A percentile compares a stretch with the other conserved stretches of the same genome.
Conservation (phyloP, 1,140 invertebrate genomes). For the Heliothis virescens region DNA sequence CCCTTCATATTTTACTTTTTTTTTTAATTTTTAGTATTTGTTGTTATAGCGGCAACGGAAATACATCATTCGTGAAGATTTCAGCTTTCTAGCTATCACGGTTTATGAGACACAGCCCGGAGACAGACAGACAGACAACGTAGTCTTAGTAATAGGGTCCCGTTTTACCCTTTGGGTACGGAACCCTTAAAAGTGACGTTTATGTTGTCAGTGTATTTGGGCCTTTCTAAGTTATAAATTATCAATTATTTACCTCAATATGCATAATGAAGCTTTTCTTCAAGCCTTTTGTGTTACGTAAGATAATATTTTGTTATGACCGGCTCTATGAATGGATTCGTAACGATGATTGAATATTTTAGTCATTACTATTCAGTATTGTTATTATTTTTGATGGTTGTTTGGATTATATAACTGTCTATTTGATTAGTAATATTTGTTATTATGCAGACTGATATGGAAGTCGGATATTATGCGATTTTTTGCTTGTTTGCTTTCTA, state of each 20-base stretch:
- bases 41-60: too few species aligned
- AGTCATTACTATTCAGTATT: slow-evolving; percentile 12
- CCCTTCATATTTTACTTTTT: too few species aligned
- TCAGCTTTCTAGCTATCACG: too few species aligned
- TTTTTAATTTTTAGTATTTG: too few species aligned
- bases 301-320: slow-evolving; percentile 3
- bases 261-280: background rate
- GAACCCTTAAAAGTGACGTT: too few species aligned
- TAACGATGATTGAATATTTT: slow-evolving; percentile 28
- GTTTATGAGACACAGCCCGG: too few species aligned
- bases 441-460: slow-evolving; percentile 4
- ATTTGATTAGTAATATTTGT: slow-evolving; percentile 3
- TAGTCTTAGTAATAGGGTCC: too few species aligned
- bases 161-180: too few species aligned
- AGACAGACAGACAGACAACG: too few species aligned
- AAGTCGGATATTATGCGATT: background rate
- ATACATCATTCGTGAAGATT: too few species aligned
- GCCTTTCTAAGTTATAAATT: too few species aligned
- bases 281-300: background rate
- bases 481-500: background rate
- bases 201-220: too few species aligned
- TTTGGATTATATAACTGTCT: slow-evolving; percentile 13
- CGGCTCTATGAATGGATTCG: slow-evolving; percentile 1
- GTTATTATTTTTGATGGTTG: background rate
- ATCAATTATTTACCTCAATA: background rate